phyloP scores from a whole-genome alignment of 1,140 invertebrate genomes.

The Pseudomyrmex sp. region DNA sequence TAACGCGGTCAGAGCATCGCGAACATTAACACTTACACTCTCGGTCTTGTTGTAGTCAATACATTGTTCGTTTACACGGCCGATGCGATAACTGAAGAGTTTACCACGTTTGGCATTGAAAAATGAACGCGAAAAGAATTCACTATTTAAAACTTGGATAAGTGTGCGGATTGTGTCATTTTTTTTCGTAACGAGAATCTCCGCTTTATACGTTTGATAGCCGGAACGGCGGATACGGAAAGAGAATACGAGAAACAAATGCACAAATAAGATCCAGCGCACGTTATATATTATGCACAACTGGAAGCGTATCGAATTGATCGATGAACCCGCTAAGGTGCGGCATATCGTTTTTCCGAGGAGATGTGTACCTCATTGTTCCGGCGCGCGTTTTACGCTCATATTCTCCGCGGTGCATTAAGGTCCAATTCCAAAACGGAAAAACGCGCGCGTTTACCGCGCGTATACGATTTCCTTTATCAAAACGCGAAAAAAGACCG shows the following conservation, averaged over 20 bases:
- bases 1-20: conserved; percentile 18
- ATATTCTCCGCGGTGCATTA: conserved; percentile 56
- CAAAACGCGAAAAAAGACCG: background rate
- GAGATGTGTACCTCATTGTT: conserved; percentile 54
- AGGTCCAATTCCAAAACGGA: conserved; percentile 46
- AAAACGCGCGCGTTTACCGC: conserved; percentile 52
- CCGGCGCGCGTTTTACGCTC: background rate
- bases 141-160: no score
- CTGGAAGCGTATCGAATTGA: conserved; percentile 31
- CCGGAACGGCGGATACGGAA: no score
- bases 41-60: background rate
- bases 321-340: conserved; percentile 44
- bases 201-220: conserved; percentile 16
- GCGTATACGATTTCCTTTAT: conserved; percentile 16
- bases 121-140: no score
- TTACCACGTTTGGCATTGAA: no score
- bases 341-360: conserved; percentile 18
- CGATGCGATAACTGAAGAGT: background rate
- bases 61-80: background rate
- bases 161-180: no score
- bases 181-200: background rate
- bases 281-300: conserved; percentile 42
- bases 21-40: conserved; percentile 1
- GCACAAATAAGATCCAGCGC: conserved; percentile 13
- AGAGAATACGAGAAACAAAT: conserved; percentile 17